Base-by-base conservation (phyloP, 2,888 invertebrate species). In the Heliconius ismenius region DNA sequence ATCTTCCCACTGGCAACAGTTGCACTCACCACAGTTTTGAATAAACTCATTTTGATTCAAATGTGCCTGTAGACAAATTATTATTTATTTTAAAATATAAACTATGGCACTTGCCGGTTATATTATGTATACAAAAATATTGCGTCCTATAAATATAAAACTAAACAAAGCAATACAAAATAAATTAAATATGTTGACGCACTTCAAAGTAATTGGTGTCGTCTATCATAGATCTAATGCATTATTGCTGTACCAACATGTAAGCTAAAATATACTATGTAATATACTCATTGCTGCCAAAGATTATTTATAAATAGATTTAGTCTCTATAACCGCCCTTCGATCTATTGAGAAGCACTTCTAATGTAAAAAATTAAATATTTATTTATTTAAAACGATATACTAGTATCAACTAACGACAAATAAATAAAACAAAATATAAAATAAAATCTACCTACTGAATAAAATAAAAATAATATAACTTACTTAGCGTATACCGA, bases 1-100 rank as follows among this genome's bases (percentile, higher is more conserved):
- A 88, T 81, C 83, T 87, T 92, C 6, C 91, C 89, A 78, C 86
- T 87, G 77, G 86, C 87, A n/a, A 86, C 79, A 11, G 91, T 89
- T 77, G 91, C 78, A 0, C 91, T 86, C 72, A 90, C 82, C 39
- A 88, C 87, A 68, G 87, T 91, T 81, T 88, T 87, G 81, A 92
- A 88, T 28, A 88, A 88, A 78, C 91, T 90, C 93, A 93, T 93
- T 80, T 79, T 87, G 75, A 21, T 63, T 10, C 24, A 36, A 39
- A 26, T 73, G 32, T 24, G 24, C 18, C 73, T 63, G 62, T 39
- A 62, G 18, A 39, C 21, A 73, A 43, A 63, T 21, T 21, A 43
- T 15, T 24, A 24, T 4, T 67, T 18, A 36, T 24, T 24, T 15
- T 58, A 60, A 24, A 36, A 54, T 69, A 21, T 28, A 39, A 62